Evolutionary conservation across 2,888 invertebrate genomes (phyloP), one percentile per base, ranked within the genome.

Genomic region (Notocelia uddmanniana): DNA sequence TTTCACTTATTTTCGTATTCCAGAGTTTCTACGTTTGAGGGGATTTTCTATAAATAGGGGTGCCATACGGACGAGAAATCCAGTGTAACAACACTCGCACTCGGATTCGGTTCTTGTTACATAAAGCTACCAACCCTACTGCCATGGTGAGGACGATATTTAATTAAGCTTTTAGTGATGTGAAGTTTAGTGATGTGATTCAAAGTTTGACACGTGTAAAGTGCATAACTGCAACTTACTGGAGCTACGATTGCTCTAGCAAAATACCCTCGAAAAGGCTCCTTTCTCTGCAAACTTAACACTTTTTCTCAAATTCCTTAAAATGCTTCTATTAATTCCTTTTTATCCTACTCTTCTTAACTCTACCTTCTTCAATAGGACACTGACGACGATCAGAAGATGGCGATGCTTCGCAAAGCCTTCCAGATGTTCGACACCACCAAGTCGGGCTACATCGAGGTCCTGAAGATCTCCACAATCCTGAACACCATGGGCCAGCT

Each of bases 341-440:
- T 23, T 23, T 52, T 45, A 58, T 71, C 19, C 52, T 69, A 31
- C n/a, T 23, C 23, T 55, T 69, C 31, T 41, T 50, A 68, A 34
- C 62, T 69, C 31, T 69, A 31, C 74, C 72, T 76, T 62, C 76
- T 80, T 73, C 78, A 77, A 13, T 79, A 94, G 94, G 94, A 94
- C 77, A 84, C 90, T 73, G 97, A 96, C 85, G 97, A 97, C 84
- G 96, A 96, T 80, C 97, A 97, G 88, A 97, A 97, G 91, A 95
- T 96, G 95, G 96, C 96, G 94, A 97, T 98, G 92, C 97, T 98
- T 95, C 97, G 98, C 87, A 98, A 98, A 91, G 98, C 98, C 81
- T 98, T 98, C 95, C 98, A 98, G 92, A 98, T 98, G 98, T 98
- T 98, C 86, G 98, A 98, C 92, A 98, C 98, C 78, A 96, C 97